phyloP scores from a whole-genome alignment of 2,797 vertebrate species.

The Dromococcyx pavoninus region DNA sequence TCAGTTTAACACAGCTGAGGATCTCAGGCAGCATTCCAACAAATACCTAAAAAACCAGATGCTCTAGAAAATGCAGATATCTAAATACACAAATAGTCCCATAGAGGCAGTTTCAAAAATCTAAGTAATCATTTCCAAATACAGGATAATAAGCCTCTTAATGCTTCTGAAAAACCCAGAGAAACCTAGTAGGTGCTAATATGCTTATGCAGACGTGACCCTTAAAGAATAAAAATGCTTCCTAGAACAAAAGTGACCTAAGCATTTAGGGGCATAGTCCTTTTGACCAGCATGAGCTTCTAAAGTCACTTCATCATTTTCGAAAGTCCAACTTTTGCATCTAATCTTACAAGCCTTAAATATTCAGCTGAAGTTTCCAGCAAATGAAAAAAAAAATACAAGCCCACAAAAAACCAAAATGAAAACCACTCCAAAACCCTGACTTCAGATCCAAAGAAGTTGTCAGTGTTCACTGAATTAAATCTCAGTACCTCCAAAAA shows the following conservation, averaged over 20 bases:
- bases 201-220: neutral
- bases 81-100: neutral
- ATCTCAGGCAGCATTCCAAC: neutral
- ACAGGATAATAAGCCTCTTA: neutral
- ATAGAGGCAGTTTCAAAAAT: neutral
- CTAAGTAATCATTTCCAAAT: neutral
- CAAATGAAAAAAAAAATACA: neutral
- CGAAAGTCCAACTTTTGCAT: neutral
- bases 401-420: neutral
- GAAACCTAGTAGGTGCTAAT: neutral
- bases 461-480: conserved; percentile 4
- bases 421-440: neutral
- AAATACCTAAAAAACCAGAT: neutral
- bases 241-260: neutral
- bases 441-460: conserved; percentile 4
- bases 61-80: neutral
- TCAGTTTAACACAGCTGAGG: neutral
- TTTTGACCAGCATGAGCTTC: neutral
- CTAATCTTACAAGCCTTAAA: neutral
- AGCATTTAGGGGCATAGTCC: neutral
- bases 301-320: neutral
- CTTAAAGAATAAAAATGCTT: neutral
- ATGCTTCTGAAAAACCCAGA: neutral
- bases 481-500: conserved; percentile 3
- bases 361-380: neutral